Evolutionary conservation across 1,140 invertebrate genomes (phyloP).

Genomic region (Helicoverpa armigera): DNA sequence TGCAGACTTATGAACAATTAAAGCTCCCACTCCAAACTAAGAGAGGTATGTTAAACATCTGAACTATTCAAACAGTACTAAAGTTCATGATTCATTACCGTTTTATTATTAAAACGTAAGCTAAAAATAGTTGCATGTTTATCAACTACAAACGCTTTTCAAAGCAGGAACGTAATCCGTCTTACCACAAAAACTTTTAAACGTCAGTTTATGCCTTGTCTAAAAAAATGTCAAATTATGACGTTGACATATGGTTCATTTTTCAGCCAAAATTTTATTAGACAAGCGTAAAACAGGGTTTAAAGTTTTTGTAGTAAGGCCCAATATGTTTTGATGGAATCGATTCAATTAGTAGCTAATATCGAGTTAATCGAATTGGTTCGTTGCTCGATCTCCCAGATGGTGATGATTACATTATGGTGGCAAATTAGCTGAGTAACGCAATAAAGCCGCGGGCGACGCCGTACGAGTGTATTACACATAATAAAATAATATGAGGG

Average conservation of each 20-base stretch:
- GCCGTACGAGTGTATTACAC: conserved; percentile 1
- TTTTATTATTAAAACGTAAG: background rate
- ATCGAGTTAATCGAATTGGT: conserved; percentile 18
- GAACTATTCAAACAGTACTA: background rate
- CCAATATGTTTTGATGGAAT: conserved; percentile 4
- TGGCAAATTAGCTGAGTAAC: conserved; percentile 26
- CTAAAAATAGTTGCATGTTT: background rate
- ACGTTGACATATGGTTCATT: too few species aligned
- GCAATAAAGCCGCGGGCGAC: conserved; percentile 13
- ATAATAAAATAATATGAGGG: conserved; percentile 14
- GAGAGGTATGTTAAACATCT: background rate
- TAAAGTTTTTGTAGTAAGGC: too few species aligned
- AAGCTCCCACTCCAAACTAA: background rate
- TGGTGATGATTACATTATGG: conserved; percentile 34
- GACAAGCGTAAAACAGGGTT: too few species aligned
- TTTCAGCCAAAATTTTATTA: too few species aligned
- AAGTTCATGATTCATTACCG: background rate
- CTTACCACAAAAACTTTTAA: too few species aligned
- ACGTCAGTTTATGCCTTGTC: too few species aligned
- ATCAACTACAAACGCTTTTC: background rate
- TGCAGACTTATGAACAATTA: background rate
- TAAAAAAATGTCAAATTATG: too few species aligned
- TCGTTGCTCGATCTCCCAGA: background rate
- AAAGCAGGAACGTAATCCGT: background rate
- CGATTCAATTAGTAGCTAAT: conserved; percentile 32